Conservation (phyloP, 2,797 vertebrate genomes). For the Pseudochirops cupreus region DNA sequence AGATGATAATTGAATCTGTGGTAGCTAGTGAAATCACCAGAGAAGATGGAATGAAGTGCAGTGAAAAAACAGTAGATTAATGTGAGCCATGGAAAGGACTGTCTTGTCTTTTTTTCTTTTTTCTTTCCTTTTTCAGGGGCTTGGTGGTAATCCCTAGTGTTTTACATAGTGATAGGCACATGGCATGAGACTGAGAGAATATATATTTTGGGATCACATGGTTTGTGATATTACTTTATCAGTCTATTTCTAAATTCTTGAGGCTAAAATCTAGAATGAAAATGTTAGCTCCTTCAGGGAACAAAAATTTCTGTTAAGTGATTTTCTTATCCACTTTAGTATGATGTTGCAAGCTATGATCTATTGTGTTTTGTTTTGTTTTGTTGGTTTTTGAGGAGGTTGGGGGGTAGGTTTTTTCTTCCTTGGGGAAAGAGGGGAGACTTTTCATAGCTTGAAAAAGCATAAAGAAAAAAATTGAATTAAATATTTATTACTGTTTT, state of each 20-base stretch:
- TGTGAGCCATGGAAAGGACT: background rate
- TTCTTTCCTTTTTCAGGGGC: background rate
- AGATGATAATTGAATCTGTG: background rate
- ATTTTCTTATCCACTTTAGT: conserved; percentile 27
- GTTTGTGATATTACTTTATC: conserved; percentile 25
- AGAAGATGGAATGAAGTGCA: background rate
- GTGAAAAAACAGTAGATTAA: background rate
- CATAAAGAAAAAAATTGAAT: conserved; percentile 21
- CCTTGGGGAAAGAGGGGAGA: background rate
- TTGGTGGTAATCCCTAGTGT: background rate
- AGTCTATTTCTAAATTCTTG: conserved; percentile 35
- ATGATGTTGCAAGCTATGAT: background rate
- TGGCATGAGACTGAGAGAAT: conserved; percentile 19
- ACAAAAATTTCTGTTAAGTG: background rate
- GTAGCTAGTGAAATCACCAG: background rate
- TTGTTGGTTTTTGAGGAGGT: background rate
- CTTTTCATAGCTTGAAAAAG: conserved; percentile 7
- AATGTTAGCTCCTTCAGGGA: conserved; percentile 40
- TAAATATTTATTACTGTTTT: conserved; percentile 17
- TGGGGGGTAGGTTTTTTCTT: background rate
- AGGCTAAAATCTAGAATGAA: conserved; percentile 30
- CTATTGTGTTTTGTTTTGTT: background rate
- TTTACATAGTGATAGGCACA: background rate
- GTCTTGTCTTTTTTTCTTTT: conserved; percentile 4
- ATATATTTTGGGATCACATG: conserved; percentile 15